Evolutionary conservation across 2,113 vertebrate genomes (phyloP).

Genomic region (Sminthopsis crassicaudata): DNA sequence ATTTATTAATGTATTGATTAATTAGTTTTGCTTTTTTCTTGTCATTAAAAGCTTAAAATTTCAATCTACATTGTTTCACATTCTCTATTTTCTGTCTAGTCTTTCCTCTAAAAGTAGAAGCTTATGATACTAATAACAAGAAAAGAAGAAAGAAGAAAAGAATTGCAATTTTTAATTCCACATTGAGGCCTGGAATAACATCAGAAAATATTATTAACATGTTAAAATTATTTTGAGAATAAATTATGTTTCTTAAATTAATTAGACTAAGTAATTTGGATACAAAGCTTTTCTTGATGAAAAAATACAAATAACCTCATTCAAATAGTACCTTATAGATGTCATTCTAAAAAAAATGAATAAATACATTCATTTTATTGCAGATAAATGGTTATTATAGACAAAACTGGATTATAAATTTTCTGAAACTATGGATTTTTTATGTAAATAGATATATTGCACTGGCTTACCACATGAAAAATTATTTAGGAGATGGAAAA

Average conservation of each 20-base stretch:
- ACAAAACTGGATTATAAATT: constrained; percentile 8
- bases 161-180: neutral
- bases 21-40: neutral
- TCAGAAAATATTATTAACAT: neutral
- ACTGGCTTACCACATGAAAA: neutral
- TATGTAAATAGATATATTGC: neutral
- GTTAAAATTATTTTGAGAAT: neutral
- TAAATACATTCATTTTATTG: constrained; percentile 33
- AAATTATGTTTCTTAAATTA: neutral
- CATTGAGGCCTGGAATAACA: neutral
- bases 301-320: neutral
- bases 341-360: neutral
- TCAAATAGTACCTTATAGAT: neutral
- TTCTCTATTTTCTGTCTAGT: neutral
- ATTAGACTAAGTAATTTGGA: neutral
- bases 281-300: neutral
- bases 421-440: neutral
- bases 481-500: constrained; percentile 4
- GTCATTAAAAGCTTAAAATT: neutral
- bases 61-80: neutral
- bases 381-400: neutral
- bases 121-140: neutral
- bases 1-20: neutral
- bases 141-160: neutral
- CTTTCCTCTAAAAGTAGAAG: neutral